These are phyloP conservation scores for Drosophila merina DNA, from an alignment of 2,888 invertebrate species.

Conservation along the genomic window DNA sequence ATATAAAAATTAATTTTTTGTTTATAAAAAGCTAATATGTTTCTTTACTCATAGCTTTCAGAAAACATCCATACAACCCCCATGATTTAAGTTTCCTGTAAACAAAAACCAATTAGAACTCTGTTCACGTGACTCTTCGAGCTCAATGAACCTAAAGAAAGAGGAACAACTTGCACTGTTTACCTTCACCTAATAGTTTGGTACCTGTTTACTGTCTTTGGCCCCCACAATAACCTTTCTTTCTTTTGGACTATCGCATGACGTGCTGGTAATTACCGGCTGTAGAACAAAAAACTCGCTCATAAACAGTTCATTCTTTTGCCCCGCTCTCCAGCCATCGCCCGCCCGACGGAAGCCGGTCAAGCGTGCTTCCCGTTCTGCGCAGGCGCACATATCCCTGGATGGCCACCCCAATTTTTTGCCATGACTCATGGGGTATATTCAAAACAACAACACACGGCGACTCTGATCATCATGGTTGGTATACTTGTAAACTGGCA, in stretches of 20 bases:
- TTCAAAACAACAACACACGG: constrained; percentile 24
- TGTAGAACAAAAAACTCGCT: constrained; percentile 50
- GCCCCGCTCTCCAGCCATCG: constrained; percentile 12
- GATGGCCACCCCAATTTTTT: constrained; percentile 47
- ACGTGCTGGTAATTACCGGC: constrained; percentile 69
- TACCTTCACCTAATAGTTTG: constrained; percentile 1
- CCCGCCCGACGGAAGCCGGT: constrained; percentile 50
- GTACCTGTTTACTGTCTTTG: constrained; percentile 14
- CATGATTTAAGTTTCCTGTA: not conserved
- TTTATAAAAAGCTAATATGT: too few species aligned
- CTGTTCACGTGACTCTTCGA: constrained; percentile 6
- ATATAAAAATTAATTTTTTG: too few species aligned
- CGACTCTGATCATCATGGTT: constrained; percentile 17
- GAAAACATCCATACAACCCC: not conserved
- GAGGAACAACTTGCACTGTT: constrained; percentile 3
- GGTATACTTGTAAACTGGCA: constrained; percentile 16
- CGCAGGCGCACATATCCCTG: constrained; percentile 41
- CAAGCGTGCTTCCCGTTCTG: constrained; percentile 71
- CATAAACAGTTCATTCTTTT: constrained; percentile 51
- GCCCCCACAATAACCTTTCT: constrained; percentile 17
- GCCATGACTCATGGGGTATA: constrained; percentile 61
- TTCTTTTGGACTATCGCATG: constrained; percentile 47
- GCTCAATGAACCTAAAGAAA: constrained; percentile 15
- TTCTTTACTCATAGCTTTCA: too few species aligned
- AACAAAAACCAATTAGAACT: not conserved